These are phyloP conservation scores for Berghia stephanieae DNA, from an alignment of 1,140 invertebrate species.

Conservation along the genomic window DNA sequence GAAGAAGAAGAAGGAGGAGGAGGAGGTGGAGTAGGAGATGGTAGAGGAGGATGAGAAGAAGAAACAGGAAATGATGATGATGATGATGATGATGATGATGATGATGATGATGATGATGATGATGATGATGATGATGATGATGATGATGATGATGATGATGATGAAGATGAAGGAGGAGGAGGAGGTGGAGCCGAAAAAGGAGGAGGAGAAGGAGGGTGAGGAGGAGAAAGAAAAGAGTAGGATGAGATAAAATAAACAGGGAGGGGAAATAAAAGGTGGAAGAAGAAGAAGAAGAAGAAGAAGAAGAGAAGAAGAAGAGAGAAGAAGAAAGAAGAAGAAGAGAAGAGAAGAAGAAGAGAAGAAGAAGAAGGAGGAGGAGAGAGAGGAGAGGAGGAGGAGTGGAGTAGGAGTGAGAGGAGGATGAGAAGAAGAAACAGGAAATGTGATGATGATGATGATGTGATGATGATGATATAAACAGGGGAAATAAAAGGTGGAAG, in stretches of 20 bases:
- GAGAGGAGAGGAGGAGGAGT: background rate
- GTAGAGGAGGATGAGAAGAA: background rate
- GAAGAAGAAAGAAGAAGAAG: background rate
- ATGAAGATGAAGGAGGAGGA: no score
- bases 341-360: background rate
- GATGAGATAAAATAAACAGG: background rate
- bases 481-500: background rate
- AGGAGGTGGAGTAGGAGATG: background rate
- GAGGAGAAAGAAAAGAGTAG: background rate
- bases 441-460: no score
- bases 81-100: conserved; percentile 2
- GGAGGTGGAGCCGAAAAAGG: no score
- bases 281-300: background rate
- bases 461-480: background rate
- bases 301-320: background rate
- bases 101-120: background rate
- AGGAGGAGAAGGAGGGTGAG: no score
- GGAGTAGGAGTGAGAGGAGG: background rate
- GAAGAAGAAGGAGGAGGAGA: background rate
- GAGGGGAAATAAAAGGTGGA: no score
- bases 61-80: background rate
- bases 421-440: background rate
- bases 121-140: background rate
- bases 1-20: background rate
- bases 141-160: background rate